Evolutionary conservation across 2,113 vertebrate genomes (phyloP).

Genomic region (Cisticola juncidis): DNA sequence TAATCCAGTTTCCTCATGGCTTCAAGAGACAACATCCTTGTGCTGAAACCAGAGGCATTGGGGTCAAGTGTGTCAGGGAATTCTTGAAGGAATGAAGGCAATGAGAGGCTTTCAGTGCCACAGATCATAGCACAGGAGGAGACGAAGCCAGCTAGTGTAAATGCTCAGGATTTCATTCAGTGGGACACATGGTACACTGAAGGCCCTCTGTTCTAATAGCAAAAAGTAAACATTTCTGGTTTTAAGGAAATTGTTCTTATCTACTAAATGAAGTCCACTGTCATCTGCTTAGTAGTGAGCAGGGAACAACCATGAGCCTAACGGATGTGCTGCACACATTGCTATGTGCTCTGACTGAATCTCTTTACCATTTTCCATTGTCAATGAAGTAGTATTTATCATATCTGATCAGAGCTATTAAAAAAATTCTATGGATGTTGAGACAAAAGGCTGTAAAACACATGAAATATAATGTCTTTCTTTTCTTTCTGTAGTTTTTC

Average conservation of each 20-base stretch:
- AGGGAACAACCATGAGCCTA: background rate
- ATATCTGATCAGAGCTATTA: background rate
- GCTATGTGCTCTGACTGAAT: background rate
- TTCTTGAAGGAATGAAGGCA: background rate
- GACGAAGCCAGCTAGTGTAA: accelerated
- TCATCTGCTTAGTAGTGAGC: background rate
- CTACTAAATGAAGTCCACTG: background rate
- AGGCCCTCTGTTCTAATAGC: background rate
- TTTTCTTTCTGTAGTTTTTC: background rate
- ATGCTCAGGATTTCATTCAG: background rate
- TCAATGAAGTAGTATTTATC: background rate
- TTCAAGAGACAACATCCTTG: background rate
- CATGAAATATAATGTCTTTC: background rate
- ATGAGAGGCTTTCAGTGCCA: background rate
- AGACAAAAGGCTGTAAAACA: background rate
- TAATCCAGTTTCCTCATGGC: background rate
- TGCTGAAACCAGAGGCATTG: background rate
- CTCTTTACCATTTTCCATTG: background rate
- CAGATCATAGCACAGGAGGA: accelerated
- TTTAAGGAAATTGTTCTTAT: background rate
- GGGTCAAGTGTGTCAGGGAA: background rate
- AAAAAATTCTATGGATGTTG: background rate
- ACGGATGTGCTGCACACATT: background rate
- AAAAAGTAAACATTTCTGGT: background rate
- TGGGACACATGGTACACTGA: background rate